These are phyloP conservation scores for Vespertilio murinus DNA, from an alignment of 2,797 vertebrate species.

Conservation along the genomic window DNA sequence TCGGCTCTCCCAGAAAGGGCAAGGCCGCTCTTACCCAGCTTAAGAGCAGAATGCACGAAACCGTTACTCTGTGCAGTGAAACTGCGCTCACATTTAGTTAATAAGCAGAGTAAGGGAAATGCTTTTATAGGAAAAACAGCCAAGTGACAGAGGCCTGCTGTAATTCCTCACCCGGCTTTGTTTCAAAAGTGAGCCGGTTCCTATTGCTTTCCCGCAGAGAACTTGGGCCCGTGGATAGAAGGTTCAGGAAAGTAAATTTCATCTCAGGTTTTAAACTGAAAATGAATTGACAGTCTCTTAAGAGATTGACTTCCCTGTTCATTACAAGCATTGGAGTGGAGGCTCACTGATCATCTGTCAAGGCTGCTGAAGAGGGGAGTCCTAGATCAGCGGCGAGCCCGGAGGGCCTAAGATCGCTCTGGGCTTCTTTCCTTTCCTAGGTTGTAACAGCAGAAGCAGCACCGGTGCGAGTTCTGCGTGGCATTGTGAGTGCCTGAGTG, in stretches of 20 bases:
- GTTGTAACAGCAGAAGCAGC: neutral
- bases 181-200: conserved; percentile 35
- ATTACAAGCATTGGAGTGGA: neutral
- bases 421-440: neutral
- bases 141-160: neutral
- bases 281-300: neutral
- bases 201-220: neutral
- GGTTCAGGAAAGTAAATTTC: conserved; percentile 26
- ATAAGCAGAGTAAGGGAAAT: conserved; percentile 48
- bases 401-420: neutral
- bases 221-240: neutral
- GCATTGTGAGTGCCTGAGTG: neutral
- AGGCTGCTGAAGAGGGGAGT: neutral
- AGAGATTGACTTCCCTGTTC: conserved; percentile 15
- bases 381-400: neutral
- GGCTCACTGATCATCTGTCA: neutral
- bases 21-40: conserved; percentile 43
- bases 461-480: neutral
- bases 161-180: conserved; percentile 22
- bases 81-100: conserved; percentile 50
- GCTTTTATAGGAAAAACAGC: conserved; percentile 44
- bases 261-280: conserved; percentile 14
- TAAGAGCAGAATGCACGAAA: conserved; percentile 62
- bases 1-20: conserved; percentile 64
- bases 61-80: conserved; percentile 20